A percentile compares a stretch with the other conserved stretches of the same genome.
Evolutionary conservation across 2,888 invertebrate genomes (phyloP).

Genomic region (Arctia plantaginis): DNA sequence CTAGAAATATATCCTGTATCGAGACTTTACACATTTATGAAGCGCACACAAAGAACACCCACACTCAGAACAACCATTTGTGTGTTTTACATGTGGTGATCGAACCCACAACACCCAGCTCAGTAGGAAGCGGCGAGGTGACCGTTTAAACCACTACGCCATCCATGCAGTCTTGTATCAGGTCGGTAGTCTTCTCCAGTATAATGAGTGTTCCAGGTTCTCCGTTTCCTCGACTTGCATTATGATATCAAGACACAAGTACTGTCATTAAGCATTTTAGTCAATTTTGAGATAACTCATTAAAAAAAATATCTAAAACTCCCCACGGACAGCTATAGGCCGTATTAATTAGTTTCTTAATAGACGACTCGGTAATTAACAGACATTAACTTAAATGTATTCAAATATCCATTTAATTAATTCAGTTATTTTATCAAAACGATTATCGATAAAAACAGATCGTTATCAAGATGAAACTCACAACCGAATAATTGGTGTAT

Average conservation of each 20-base stretch:
- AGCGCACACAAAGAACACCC: too few species aligned
- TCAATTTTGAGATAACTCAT: neutral
- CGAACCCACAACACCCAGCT: too few species aligned
- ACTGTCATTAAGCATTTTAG: neutral
- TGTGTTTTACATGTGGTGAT: too few species aligned
- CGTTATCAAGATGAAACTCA: conserved; percentile 39
- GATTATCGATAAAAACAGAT: conserved; percentile 47
- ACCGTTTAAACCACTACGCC: too few species aligned
- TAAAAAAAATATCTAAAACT: neutral
- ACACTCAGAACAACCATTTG: too few species aligned
- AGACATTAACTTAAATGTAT: conserved; percentile 7
- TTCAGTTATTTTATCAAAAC: conserved; percentile 44
- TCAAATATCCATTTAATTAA: conserved; percentile 44
- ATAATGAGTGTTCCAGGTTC: too few species aligned
- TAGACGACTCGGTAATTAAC: conserved; percentile 4
- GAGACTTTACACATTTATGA: too few species aligned
- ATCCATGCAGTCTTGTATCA: too few species aligned
- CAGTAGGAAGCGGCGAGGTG: too few species aligned
- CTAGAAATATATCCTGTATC: too few species aligned
- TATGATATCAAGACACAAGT: neutral
- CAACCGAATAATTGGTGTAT: conserved; percentile 61
- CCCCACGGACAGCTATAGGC: neutral
- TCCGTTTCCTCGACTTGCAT: neutral
- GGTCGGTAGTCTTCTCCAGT: too few species aligned
- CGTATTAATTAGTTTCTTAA: conserved; percentile 7